Evolutionary conservation across 2,797 vertebrate species (phyloP).

Genomic region (Ptychadena robeensis): DNA sequence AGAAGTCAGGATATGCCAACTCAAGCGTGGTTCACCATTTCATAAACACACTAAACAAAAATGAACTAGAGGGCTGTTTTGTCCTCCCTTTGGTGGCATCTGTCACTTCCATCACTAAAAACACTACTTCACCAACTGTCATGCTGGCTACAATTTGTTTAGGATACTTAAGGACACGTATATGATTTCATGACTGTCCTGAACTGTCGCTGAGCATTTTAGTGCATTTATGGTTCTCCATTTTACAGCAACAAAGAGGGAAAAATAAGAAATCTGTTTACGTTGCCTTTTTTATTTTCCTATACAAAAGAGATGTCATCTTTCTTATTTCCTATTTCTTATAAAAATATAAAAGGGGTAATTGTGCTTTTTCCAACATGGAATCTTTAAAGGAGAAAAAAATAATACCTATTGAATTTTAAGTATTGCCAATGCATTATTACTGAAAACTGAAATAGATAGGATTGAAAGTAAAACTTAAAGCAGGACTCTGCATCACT

Average conservation of each 20-base stretch:
- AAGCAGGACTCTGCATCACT: neutral
- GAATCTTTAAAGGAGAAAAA: neutral
- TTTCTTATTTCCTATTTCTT: neutral
- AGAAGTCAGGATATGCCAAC: constrained; percentile 62
- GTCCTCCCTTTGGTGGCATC: constrained; percentile 62
- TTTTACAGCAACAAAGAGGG: constrained; percentile 15
- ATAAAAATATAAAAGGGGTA: neutral
- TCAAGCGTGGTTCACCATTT: constrained; percentile 51
- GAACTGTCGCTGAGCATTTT: constrained; percentile 7
- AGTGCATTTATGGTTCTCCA: constrained; percentile 2
- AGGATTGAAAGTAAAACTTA: neutral
- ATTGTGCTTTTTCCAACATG: neutral
- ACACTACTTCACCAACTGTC: constrained; percentile 64
- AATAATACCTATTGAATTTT: no score
- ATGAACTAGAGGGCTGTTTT: constrained; percentile 55
- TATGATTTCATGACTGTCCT: constrained; percentile 26
- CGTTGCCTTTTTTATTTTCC: no score
- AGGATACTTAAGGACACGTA: constrained; percentile 53
- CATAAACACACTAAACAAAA: constrained; percentile 63
- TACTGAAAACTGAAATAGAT: neutral
- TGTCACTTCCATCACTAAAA: constrained; percentile 69
- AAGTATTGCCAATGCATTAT: neutral
- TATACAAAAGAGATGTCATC: neutral
- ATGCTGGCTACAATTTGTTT: constrained; percentile 47
- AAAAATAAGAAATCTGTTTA: neutral